These are phyloP conservation scores for Drosophila punjabiensis DNA, from an alignment of 1,140 invertebrate genomes.

Conservation along the genomic window DNA sequence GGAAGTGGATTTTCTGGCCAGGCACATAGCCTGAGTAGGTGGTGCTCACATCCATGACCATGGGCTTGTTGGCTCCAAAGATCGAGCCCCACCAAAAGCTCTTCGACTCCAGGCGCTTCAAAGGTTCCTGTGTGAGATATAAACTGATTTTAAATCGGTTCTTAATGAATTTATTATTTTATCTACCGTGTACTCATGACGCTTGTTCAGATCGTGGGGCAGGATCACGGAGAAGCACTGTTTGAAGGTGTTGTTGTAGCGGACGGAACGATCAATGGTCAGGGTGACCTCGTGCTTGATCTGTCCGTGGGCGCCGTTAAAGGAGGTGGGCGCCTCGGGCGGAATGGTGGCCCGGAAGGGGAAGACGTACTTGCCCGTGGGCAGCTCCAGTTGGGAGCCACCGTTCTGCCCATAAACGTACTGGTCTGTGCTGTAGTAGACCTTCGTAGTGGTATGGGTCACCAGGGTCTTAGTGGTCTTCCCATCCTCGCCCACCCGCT, in stretches of 20 bases:
- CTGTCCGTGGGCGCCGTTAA: conserved; percentile 90
- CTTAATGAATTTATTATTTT: not conserved
- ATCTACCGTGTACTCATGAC: conserved; percentile 69
- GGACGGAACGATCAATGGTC: conserved; percentile 90
- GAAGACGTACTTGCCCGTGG: conserved; percentile 87
- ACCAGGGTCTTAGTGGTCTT: conserved; percentile 63
- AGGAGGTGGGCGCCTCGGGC: conserved; percentile 88
- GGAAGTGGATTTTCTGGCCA: conserved; percentile 77
- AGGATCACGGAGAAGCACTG: conserved; percentile 90
- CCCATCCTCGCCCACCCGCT: conserved; percentile 86
- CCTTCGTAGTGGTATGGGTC: conserved; percentile 66
- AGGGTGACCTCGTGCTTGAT: conserved; percentile 90
- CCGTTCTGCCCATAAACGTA: conserved; percentile 75
- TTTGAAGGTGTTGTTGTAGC: conserved; percentile 90
- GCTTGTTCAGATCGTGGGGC: conserved; percentile 90
- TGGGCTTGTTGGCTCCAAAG: conserved; percentile 72
- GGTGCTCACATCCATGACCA: conserved; percentile 76
- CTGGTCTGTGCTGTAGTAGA: conserved; percentile 75
- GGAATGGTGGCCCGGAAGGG: conserved; percentile 88
- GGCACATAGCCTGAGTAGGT: conserved; percentile 76
- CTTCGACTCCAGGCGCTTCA: conserved; percentile 75
- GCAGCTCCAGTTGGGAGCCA: conserved; percentile 87
- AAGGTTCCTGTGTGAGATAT: conserved; percentile 55
- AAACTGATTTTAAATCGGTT: conserved; percentile 32
- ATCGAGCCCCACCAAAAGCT: conserved; percentile 82